phyloP scores from a whole-genome alignment of 2,888 invertebrate species.

The Neoitamus cyanurus region DNA sequence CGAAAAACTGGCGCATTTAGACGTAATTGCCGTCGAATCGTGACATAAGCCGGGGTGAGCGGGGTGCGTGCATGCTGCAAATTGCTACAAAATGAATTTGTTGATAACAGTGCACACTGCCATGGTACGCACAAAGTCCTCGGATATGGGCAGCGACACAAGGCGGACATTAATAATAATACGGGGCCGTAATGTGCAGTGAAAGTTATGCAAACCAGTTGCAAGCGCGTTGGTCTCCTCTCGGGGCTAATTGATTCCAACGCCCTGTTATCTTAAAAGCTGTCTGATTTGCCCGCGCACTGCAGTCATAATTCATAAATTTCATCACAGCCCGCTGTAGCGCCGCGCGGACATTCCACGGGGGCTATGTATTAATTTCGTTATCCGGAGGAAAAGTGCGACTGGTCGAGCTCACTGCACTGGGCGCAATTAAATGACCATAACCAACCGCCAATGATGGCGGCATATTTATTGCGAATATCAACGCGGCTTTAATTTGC shows the following conservation, averaged over 20 bases:
- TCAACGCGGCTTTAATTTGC: neutral
- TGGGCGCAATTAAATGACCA: conserved; percentile 20
- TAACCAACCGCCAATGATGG: neutral
- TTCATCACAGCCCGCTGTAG: conserved; percentile 10
- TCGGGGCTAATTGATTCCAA: conserved; percentile 31
- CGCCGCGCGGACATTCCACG: neutral
- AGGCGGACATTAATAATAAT: neutral
- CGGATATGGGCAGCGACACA: neutral
- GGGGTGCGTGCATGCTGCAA: neutral
- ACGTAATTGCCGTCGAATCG: conserved; percentile 7
- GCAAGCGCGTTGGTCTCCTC: neutral
- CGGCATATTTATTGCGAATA: neutral
- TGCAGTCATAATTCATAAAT: conserved; percentile 32
- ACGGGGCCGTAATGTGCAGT: neutral
- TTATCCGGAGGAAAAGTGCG: neutral
- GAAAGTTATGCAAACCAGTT: conserved; percentile 35
- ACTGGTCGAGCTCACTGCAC: neutral
- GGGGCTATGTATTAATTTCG: neutral
- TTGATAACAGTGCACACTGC: neutral
- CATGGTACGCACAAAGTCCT: neutral
- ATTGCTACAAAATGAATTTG: conserved; percentile 8
- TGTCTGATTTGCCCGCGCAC: neutral
- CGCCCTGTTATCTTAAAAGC: conserved; percentile 33
- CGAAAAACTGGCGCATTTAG: neutral
- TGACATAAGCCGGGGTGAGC: neutral